Base-by-base conservation (phyloP, 2,888 invertebrate genomes). In the Xanthia icteritia region DNA sequence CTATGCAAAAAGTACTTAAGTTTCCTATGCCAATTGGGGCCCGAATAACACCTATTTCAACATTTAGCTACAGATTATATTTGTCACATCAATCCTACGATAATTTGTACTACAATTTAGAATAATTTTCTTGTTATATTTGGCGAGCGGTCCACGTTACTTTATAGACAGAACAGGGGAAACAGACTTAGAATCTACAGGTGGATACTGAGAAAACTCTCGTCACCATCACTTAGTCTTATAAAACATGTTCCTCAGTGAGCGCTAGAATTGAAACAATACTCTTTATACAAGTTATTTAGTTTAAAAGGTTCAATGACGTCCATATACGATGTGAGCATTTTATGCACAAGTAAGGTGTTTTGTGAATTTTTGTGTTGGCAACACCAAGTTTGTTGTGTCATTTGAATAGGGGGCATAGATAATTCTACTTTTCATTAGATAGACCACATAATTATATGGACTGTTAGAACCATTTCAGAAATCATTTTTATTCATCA, bases 261-360 rank as follows among this genome's bases (percentile, higher is more conserved):
- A 92, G 96, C 96, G 96, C 96, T 96, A 96, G 94, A 96, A 96
- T 94, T 93, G 91, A 95, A 96, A 96, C 90, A 95, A 87, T 92
- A 87, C 87, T 86, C 84, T 86, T 91, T 88, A 83, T 70, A 89
- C 69, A 87, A 78, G 56, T 90, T 90, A 89, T 87, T 91, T 83
- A 86, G 74, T 75, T 79, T 58, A 74, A 72, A 81, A 58, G 78
- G 80, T 86, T 86, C 84, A 77, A 58, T 69, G 61, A 79, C 36
- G 79, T 79, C 86, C 85, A 83, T 74, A 79, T 65, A 76, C 27
- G 54, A 78, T 79, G 65, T 76, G 85, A 58, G 13, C 20, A 45
- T 76, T 64, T 69, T 69, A 15, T 56, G 56, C 45, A 39, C 39
- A 63, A 51, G 63, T 36, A 63, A 45, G 60, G 56, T 75, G 73